A percentile compares a stretch with the other conserved stretches of the same genome.
Evolutionary conservation across 2,113 vertebrate genomes (phyloP).

Genomic region (Sorex fumeus): DNA sequence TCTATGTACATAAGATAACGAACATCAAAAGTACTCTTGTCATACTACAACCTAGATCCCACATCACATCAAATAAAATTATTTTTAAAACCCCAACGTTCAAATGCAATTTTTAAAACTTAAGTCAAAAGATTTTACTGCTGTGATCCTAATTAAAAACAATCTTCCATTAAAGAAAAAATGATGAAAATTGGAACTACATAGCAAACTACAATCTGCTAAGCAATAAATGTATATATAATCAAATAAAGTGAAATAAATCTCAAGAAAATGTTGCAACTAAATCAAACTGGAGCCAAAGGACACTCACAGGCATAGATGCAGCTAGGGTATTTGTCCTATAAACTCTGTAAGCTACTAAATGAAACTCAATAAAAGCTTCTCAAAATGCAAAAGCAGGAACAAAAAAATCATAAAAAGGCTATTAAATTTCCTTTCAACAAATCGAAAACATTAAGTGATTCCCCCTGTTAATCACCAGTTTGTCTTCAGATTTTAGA

Average conservation of each 20-base stretch:
- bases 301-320: slow-evolving; percentile 59
- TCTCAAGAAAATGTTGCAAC: slow-evolving; percentile 74
- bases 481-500: slow-evolving; percentile 86
- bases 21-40: slow-evolving; percentile 69
- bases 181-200: slow-evolving; percentile 72
- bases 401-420: slow-evolving; percentile 86
- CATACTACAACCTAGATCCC: slow-evolving; percentile 38
- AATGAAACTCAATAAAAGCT: slow-evolving; percentile 70
- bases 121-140: slow-evolving; percentile 63
- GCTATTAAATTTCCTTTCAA: slow-evolving; percentile 86
- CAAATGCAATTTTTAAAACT: slow-evolving; percentile 75
- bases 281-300: slow-evolving; percentile 82
- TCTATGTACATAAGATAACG: slow-evolving; percentile 15
- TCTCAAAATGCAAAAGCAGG: slow-evolving; percentile 82
- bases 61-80: slow-evolving; percentile 50
- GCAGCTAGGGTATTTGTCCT: slow-evolving; percentile 76
- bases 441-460: slow-evolving; percentile 85
- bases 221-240: slow-evolving; percentile 74
- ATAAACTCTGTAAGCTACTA: slow-evolving; percentile 82
- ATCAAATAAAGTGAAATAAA: slow-evolving; percentile 78
- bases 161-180: slow-evolving; percentile 68
- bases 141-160: slow-evolving; percentile 72
- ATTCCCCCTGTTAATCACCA: slow-evolving; percentile 80
- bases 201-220: slow-evolving; percentile 67
- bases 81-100: slow-evolving; percentile 73